Evolutionary conservation across 2,888 invertebrate genomes (phyloP), one percentile per base, ranked within the genome.

Genomic region (Latrodectus hesperus): DNA sequence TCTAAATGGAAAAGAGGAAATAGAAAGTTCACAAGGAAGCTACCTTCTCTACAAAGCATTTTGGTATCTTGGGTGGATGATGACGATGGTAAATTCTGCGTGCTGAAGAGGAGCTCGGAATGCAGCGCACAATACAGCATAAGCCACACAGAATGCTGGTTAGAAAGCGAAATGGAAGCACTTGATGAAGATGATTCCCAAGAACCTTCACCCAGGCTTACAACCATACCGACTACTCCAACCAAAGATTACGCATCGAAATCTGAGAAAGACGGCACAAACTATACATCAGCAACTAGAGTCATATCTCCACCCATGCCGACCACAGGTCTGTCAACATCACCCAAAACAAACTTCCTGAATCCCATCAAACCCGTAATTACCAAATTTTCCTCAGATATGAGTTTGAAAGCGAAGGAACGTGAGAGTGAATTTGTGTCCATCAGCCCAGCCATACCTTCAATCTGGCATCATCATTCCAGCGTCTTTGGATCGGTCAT

Each of bases 401-500:
- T 49, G 9, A 74, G 52, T 9, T 64, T 79, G 77, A 81, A 64
- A 52, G 6, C 72, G 3, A 51, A n/a, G 1, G 73, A 55, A 49
- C 53, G 51, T 51, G 75, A 38, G 3, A 38, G 22, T 26, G 81
- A 71, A 1, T 65, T 51, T 12, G 77, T 87, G 22, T 71, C 81
- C 11, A 73, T 87, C 9, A n/a, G 22, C 1, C 67, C 86, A 60
- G 71, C 87, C 26, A 53, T 26, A 12, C 26, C 60, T 9, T 52
- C 79, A 2, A 53, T 53, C 53, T 83, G 82, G 83, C 89, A 89
- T n/a, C 80, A 89, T n/a, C 89, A 89, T 74, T 75, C 88, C 11
- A 88, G 82, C 51, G 89, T 89, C 5, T 89, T 89, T 67, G 91
- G 91, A 79, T 91, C 92, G 12, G 90, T 91, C 72, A 90, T 92